These are phyloP conservation scores for Murina feae DNA, from an alignment of 2,113 vertebrate genomes.

Conservation along the genomic window DNA sequence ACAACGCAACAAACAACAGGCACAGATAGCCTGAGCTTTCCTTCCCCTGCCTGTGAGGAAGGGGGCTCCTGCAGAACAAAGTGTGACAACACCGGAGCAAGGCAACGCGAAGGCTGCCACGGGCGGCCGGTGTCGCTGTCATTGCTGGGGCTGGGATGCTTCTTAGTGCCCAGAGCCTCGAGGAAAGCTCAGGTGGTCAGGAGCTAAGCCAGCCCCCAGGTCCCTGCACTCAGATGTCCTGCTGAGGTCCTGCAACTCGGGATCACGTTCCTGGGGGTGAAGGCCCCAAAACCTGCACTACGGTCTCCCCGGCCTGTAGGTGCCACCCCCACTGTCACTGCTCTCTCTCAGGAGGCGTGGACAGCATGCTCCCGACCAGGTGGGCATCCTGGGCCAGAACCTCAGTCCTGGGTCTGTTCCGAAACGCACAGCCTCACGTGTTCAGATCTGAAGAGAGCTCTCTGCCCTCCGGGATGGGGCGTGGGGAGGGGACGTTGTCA, in stretches of 20 bases:
- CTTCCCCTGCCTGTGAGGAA: accelerated
- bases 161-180: accelerated
- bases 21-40: accelerated
- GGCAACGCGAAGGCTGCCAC: accelerated
- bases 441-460: accelerated
- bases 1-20: accelerated
- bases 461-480: accelerated
- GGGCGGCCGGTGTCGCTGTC: accelerated
- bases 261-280: accelerated
- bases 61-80: too few species aligned
- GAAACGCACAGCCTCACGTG: accelerated
- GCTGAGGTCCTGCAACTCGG: accelerated
- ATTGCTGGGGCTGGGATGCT: accelerated
- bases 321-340: accelerated
- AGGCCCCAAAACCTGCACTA: accelerated
- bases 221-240: accelerated
- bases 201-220: accelerated
- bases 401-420: accelerated
- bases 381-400: accelerated
- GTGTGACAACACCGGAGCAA: accelerated
- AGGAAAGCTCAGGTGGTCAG: accelerated
- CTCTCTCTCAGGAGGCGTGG: accelerated
- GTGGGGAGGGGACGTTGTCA: neutral
- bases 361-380: accelerated
- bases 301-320: neutral